phyloP scores from a whole-genome alignment of 2,888 invertebrate species.

The Cynaeus angustus region DNA sequence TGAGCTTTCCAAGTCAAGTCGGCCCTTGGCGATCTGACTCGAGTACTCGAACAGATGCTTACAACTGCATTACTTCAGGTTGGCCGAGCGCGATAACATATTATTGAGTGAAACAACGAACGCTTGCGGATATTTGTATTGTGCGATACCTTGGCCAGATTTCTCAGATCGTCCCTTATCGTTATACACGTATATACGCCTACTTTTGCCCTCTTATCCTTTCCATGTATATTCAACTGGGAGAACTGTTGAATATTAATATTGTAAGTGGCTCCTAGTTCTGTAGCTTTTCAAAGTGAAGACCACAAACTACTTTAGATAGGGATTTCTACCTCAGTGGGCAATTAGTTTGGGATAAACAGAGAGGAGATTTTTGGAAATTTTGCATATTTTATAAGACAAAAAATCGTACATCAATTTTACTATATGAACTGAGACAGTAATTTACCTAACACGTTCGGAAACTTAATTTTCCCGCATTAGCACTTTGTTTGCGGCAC shows the following conservation, averaged over 20 bases:
- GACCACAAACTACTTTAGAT: too few species aligned
- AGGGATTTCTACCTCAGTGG: background rate
- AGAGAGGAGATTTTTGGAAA: too few species aligned
- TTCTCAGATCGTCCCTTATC: constrained; percentile 57
- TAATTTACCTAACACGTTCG: too few species aligned
- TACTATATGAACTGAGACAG: too few species aligned
- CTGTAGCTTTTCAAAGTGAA: too few species aligned
- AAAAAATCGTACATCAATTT: too few species aligned
- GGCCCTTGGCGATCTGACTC: constrained; percentile 60
- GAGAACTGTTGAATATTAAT: constrained; percentile 59
- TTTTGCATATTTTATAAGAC: too few species aligned
- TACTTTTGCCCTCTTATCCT: constrained; percentile 53
- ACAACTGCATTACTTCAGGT: constrained; percentile 71
- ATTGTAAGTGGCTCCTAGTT: too few species aligned
- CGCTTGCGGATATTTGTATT: constrained; percentile 69
- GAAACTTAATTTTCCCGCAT: too few species aligned
- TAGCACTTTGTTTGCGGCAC: too few species aligned
- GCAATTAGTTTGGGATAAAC: too few species aligned
- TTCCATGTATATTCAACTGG: constrained; percentile 62
- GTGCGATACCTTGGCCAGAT: constrained; percentile 60
- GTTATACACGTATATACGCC: constrained; percentile 49
- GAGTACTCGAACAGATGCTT: constrained; percentile 68
- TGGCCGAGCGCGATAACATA: constrained; percentile 71
- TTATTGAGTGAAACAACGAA: constrained; percentile 70
- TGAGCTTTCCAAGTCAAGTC: constrained; percentile 47